phyloP scores from a whole-genome alignment of 2,797 vertebrate genomes.

The Melanotaenia parkinsoni region DNA sequence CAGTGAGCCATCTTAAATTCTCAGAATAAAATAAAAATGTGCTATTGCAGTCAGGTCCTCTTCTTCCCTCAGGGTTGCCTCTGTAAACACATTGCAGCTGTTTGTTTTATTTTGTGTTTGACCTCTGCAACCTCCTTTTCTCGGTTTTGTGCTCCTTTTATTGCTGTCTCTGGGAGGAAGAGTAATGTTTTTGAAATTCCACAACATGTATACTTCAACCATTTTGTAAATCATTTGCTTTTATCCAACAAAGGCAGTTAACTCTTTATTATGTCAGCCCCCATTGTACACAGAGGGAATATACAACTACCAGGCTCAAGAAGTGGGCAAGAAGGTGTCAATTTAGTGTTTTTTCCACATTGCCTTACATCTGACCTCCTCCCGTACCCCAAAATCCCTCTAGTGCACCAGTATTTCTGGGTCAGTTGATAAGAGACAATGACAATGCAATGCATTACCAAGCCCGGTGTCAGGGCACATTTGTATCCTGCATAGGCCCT shows the following conservation, averaged over 20 bases:
- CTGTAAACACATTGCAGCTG: slow-evolving; percentile 72
- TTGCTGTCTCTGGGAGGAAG: slow-evolving; percentile 22
- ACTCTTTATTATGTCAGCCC: slow-evolving; percentile 37
- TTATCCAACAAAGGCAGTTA: slow-evolving; percentile 25
- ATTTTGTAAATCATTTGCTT: slow-evolving; percentile 28
- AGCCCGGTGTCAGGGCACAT: slow-evolving; percentile 74
- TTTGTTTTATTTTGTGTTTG: slow-evolving; percentile 67
- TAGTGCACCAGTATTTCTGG: slow-evolving; percentile 74
- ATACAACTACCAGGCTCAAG: slow-evolving; percentile 31
- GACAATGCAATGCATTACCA: slow-evolving; percentile 72
- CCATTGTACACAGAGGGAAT: slow-evolving; percentile 25
- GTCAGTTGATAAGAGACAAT: slow-evolving; percentile 74
- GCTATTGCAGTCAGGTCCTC: slow-evolving; percentile 47
- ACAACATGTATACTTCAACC: slow-evolving; percentile 39
- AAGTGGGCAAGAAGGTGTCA: slow-evolving; percentile 61
- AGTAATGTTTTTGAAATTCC: slow-evolving; percentile 36
- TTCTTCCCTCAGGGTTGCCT: slow-evolving; percentile 55
- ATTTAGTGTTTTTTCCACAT: slow-evolving; percentile 56
- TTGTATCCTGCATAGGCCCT: slow-evolving; percentile 61
- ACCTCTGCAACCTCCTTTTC: slow-evolving; percentile 46
- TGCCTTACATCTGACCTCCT: slow-evolving; percentile 56
- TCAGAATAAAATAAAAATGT: slow-evolving; percentile 59
- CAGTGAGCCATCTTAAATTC: slow-evolving; percentile 25
- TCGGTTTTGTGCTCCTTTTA: slow-evolving; percentile 15
- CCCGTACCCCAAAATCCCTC: slow-evolving; percentile 26